These are phyloP conservation scores for Channa maculata DNA, from an alignment of 2,113 vertebrate species.

Conservation along the genomic window DNA sequence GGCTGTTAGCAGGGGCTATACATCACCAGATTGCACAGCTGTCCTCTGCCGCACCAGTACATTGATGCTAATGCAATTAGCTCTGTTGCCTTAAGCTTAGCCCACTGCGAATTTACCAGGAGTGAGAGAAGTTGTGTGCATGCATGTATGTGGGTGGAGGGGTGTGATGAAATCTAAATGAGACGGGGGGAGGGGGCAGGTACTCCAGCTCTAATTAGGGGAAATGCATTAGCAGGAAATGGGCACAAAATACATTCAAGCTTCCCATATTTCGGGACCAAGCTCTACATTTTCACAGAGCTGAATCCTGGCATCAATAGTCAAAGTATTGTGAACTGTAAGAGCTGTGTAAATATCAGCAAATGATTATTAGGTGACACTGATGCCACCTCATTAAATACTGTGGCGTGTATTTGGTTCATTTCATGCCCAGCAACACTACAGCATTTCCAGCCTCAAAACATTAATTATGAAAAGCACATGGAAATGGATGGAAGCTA, in stretches of 20 bases:
- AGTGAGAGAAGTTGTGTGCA: conserved; percentile 21
- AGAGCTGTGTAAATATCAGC: conserved; percentile 47
- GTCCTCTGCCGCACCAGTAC: conserved; percentile 73
- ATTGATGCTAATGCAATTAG: conserved; percentile 83
- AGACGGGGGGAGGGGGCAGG: conserved; percentile 38
- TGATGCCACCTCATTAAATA: conserved; percentile 6
- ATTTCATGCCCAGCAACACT: not conserved
- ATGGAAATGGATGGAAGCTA: conserved; percentile 3
- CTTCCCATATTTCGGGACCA: conserved; percentile 62
- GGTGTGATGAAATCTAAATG: conserved; percentile 31
- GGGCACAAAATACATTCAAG: conserved; percentile 66
- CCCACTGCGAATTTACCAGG: conserved; percentile 44
- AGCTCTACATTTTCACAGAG: conserved; percentile 54
- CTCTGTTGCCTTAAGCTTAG: conserved; percentile 74
- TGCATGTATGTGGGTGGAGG: conserved; percentile 27
- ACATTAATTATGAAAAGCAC: conserved; percentile 11
- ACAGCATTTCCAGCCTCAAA: conserved; percentile 3
- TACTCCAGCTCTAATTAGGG: conserved; percentile 76
- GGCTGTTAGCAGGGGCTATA: conserved; percentile 39
- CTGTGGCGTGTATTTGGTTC: conserved; percentile 31
- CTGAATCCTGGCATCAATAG: conserved; percentile 65
- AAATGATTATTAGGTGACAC: conserved; percentile 37
- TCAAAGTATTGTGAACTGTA: conserved; percentile 32
- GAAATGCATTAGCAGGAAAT: conserved; percentile 70
- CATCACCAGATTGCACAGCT: conserved; percentile 66